phyloP scores from a whole-genome alignment of 2,888 invertebrate genomes.

The Polymixis flavicincta region DNA sequence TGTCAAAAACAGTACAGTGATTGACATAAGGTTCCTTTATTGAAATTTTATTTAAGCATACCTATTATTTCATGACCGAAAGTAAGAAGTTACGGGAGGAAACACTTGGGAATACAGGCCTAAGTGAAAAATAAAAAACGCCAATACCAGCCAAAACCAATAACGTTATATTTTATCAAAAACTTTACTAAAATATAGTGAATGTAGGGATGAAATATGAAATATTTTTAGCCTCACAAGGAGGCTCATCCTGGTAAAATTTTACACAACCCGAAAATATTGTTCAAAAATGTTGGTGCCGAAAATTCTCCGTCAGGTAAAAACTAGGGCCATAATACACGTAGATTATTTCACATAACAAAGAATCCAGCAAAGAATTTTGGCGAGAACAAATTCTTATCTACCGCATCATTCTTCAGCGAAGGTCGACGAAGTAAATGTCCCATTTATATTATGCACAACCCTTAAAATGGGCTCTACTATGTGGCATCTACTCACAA shows the following conservation, averaged over 20 bases:
- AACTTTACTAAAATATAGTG: slow-evolving; percentile 11
- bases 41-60: slow-evolving; percentile 2
- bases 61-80: slow-evolving; percentile 4
- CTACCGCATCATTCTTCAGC: slow-evolving; percentile 69
- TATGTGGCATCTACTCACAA: slow-evolving; percentile 52
- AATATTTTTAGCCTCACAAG: slow-evolving; percentile 23
- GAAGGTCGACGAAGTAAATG: slow-evolving; percentile 67
- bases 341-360: slow-evolving; percentile 62
- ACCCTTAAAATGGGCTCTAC: slow-evolving; percentile 62
- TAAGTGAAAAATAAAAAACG: slow-evolving; percentile 16
- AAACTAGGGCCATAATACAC: slow-evolving; percentile 52
- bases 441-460: slow-evolving; percentile 73
- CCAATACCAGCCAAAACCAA: slow-evolving; percentile 17
- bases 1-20: slow-evolving; percentile 13
- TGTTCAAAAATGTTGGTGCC: slow-evolving; percentile 19
- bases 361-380: slow-evolving; percentile 57
- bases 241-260: slow-evolving; percentile 9
- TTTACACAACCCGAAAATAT: slow-evolving; percentile 36
- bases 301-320: slow-evolving; percentile 34
- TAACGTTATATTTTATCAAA: slow-evolving; percentile 24
- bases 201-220: slow-evolving; percentile 2
- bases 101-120: background rate
- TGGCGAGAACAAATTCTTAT: slow-evolving; percentile 68
- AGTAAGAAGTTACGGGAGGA: background rate
- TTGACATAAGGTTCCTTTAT: slow-evolving; percentile 8